phyloP scores from a whole-genome alignment of 2,888 invertebrate species.

The Ethmia dodecea region DNA sequence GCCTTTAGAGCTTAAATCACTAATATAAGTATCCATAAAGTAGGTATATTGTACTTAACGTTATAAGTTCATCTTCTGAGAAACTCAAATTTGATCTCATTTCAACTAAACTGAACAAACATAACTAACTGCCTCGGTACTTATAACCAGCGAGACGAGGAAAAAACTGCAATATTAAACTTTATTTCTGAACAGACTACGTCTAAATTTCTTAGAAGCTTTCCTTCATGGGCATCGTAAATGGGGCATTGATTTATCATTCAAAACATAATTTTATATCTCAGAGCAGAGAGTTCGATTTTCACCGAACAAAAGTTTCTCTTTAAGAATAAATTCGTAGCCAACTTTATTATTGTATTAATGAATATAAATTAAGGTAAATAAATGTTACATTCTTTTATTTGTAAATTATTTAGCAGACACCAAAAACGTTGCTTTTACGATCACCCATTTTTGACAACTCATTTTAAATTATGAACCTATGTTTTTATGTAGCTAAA shows the following conservation, averaged over 20 bases:
- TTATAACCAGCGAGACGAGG: too few relatives aligned
- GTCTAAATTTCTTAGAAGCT: constrained; percentile 1
- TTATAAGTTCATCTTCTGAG: too few relatives aligned
- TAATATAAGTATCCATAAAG: too few relatives aligned
- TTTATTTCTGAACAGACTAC: constrained; percentile 14
- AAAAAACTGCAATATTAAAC: too few relatives aligned
- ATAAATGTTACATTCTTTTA: constrained; percentile 39
- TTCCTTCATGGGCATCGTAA: not conserved
- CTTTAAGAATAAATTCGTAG: constrained; percentile 33
- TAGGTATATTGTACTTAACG: too few relatives aligned
- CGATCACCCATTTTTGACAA: too few relatives aligned
- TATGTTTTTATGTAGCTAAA: too few relatives aligned
- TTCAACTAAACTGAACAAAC: constrained; percentile 11
- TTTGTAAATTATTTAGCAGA: too few relatives aligned
- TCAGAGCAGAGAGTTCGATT: constrained; percentile 25
- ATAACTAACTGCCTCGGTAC: too few relatives aligned
- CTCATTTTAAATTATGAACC: too few relatives aligned
- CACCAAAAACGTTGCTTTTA: too few relatives aligned
- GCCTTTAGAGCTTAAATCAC: too few relatives aligned
- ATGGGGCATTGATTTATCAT: constrained; percentile 7
- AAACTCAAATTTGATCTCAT: constrained; percentile 10
- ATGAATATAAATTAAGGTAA: constrained; percentile 54
- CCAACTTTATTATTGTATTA: constrained; percentile 46
- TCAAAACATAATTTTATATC: constrained; percentile 24
- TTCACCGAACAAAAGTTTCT: constrained; percentile 15